Percentiles rank a stretch among this genome's conserved stretches.
Conservation (phyloP, 2,797 vertebrate species). For the Buceros bicornis region DNA sequence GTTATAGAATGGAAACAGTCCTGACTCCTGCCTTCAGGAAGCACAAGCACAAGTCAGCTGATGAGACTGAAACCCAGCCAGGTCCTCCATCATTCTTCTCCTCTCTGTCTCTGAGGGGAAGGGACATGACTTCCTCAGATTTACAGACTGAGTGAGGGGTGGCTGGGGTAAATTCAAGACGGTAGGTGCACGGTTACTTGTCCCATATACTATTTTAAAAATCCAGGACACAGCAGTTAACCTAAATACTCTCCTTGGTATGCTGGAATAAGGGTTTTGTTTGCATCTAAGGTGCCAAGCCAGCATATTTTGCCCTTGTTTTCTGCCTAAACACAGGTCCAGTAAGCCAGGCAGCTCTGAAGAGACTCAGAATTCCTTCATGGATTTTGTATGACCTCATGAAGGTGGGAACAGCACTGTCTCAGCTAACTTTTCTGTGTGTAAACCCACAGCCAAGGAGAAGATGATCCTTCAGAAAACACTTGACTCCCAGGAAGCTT, state of each 20-base stretch:
- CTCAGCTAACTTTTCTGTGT: not conserved
- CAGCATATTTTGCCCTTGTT: not conserved
- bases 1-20: not conserved
- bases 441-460: not conserved
- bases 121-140: rapidly evolving
- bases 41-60: not conserved
- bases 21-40: not conserved
- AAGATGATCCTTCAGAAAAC: not conserved
- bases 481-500: not conserved
- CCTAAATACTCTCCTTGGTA: not conserved
- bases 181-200: not conserved
- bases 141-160: not conserved
- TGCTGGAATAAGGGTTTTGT: not conserved
- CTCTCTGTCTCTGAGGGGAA: not conserved
- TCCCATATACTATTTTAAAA: not conserved
- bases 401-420: not conserved
- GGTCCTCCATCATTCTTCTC: not conserved
- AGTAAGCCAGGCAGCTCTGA: not conserved
- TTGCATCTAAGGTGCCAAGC: not conserved
- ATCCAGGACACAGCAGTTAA: not conserved
- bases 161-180: not conserved
- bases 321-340: not conserved
- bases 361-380: not conserved
- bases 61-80: rapidly evolving
- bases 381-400: not conserved